Percentiles rank a stretch among this genome's conserved stretches.
Evolutionary conservation across 2,797 vertebrate genomes (phyloP).

Genomic region (Balearica regulorum): DNA sequence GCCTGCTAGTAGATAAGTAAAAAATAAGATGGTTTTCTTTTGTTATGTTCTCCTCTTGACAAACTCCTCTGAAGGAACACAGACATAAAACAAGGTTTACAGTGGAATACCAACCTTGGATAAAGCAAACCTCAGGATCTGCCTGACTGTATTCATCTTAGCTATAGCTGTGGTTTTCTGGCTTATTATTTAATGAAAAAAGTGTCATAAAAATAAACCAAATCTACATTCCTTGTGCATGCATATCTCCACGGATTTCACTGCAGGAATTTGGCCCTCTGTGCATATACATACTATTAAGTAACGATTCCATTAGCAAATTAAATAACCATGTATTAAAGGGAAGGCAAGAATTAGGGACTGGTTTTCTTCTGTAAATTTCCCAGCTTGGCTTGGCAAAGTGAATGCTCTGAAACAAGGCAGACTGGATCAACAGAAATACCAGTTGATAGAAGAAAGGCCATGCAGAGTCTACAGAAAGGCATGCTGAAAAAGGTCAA

Average conservation of each 20-base stretch:
- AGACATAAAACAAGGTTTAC: neutral
- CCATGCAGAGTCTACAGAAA: neutral
- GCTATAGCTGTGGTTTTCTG: slow-evolving; percentile 11
- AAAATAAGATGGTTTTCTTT: slow-evolving; percentile 7
- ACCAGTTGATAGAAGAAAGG: neutral
- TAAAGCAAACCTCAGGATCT: slow-evolving; percentile 14
- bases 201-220: slow-evolving; percentile 38
- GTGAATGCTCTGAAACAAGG: neutral
- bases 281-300: slow-evolving; percentile 1
- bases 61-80: neutral
- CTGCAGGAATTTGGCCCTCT: slow-evolving; percentile 13
- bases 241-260: slow-evolving; percentile 17
- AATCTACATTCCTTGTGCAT: slow-evolving; percentile 25
- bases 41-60: slow-evolving; percentile 10
- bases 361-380: slow-evolving; percentile 38
- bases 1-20: neutral
- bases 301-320: slow-evolving; percentile 47
- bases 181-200: slow-evolving; percentile 47
- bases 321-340: slow-evolving; percentile 39
- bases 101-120: neutral
- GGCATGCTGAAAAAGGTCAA: neutral
- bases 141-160: neutral
- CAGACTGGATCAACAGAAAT: slow-evolving; percentile 7
- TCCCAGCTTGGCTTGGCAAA: slow-evolving; percentile 4
- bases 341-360: neutral